Evolutionary conservation across 2,113 vertebrate species (phyloP).

Genomic region (Callorhinus ursinus): DNA sequence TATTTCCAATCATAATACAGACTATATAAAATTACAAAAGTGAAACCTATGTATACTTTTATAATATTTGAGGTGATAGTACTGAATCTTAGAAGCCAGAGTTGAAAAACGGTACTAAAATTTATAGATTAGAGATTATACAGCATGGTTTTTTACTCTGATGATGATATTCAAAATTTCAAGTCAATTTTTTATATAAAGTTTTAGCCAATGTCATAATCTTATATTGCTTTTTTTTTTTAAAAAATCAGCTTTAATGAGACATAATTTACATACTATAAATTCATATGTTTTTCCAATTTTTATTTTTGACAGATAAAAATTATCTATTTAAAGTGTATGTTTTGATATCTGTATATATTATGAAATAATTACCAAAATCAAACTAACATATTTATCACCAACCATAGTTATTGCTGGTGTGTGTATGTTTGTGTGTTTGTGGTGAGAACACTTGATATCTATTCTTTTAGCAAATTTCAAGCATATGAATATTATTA

Average conservation of each 20-base stretch:
- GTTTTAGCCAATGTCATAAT: background rate
- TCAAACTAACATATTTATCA: background rate
- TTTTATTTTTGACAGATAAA: conserved; percentile 27
- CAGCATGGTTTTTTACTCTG: background rate
- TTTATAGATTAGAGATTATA: background rate
- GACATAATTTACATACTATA: background rate
- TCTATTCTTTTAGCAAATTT: background rate
- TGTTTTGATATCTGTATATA: background rate
- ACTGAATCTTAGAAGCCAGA: background rate
- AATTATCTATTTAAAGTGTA: background rate
- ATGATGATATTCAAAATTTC: background rate
- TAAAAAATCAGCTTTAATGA: background rate
- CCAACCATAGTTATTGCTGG: background rate
- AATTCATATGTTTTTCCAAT: background rate
- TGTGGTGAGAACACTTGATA: background rate
- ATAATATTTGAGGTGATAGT: background rate
- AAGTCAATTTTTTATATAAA: background rate
- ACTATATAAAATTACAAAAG: background rate
- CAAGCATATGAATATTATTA: background rate
- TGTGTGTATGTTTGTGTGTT: background rate
- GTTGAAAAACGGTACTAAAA: background rate
- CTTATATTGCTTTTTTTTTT: background rate
- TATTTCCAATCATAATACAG: background rate
- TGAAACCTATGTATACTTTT: background rate
- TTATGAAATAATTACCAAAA: background rate